Evolutionary conservation across 1,140 invertebrate genomes (phyloP), one percentile per base, ranked within the genome.

Genomic region (Ganaspis sp.): DNA sequence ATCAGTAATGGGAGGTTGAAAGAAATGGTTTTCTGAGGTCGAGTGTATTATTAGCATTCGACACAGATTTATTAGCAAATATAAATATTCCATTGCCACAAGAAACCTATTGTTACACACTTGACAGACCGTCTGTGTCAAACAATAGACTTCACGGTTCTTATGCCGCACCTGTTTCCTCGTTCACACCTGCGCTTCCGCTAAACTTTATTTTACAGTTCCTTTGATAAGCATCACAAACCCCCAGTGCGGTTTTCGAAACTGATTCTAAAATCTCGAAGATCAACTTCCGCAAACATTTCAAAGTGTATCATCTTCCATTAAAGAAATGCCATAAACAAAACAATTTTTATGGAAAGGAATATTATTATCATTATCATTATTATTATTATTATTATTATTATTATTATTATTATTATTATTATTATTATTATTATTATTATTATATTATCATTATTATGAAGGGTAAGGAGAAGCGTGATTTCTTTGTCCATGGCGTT

Each of bases 91-190:
- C 58, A 64, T 34, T 29, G 23, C 58, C 26, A 64, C 23, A 64
- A 64, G 23, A 64, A 64, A 64, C 58, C 58, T 64, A 64, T 64
- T 64, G 58, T 64, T 64, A 64, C 12, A 64, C 58, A 64, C 58
- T 64, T 64, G 58, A 64, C 58, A 64, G 26, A 64, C 58, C 26
- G 26, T 64, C 58, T 64, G 23, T 64, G 58, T 64, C 26, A 26
- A 64, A 64, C 58, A 64, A 64, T 64, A 64, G 23, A 64, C 58
- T 64, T 64, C 58, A 64, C 58, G 58, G 58, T 64, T 64, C 58
- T 64, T 64, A 64, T 64, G 58, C 58, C 58, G 58, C 58, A 64
- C 58, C 58, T 64, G 58, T 64, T 64, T 64, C 58, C 58, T 64
- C 58, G 5, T 64, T 64, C 58, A 29, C 58, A 64, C 58, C 58